A percentile compares a stretch with the other conserved stretches of the same genome.
Evolutionary conservation across 2,888 invertebrate genomes (phyloP).

Genomic region (Celastrina argiolus): DNA sequence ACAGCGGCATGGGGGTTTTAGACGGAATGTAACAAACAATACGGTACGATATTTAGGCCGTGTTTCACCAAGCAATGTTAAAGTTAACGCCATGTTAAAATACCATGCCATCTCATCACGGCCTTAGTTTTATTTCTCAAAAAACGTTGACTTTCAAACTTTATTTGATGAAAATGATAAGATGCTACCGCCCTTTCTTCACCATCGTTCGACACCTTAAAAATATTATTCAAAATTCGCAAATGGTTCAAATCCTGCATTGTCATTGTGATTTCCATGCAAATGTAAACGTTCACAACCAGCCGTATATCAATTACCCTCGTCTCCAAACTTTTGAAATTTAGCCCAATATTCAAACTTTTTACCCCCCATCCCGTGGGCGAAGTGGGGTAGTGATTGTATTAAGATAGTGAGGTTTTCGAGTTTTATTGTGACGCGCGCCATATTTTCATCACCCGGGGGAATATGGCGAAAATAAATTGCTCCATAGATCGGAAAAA

Average conservation of each 20-base stretch:
- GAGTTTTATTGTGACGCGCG: constrained; percentile 47
- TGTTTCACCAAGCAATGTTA: too few relatives aligned
- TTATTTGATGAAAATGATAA: too few relatives aligned
- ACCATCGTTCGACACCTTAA: background rate
- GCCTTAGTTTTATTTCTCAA: too few relatives aligned
- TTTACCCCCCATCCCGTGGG: constrained; percentile 29
- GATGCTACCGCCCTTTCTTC: too few relatives aligned
- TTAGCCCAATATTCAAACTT: constrained; percentile 7
- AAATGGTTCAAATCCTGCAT: background rate
- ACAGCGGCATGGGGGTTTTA: too few relatives aligned
- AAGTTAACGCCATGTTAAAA: too few relatives aligned
- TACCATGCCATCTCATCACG: too few relatives aligned
- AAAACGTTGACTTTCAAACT: too few relatives aligned
- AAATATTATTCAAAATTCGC: background rate
- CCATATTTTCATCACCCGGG: constrained; percentile 61
- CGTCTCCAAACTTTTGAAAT: background rate
- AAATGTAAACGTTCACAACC: background rate
- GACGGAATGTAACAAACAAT: too few relatives aligned
- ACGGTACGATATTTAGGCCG: too few relatives aligned
- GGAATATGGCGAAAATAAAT: constrained; percentile 64
- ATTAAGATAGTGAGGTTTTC: constrained; percentile 61
- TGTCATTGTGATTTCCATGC: background rate
- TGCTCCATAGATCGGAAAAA: constrained; percentile 29
- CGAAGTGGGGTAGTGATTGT: constrained; percentile 56
- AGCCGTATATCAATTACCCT: background rate